Evolutionary conservation across 1,140 invertebrate species (phyloP).

Genomic region (Calycopis cecrops): DNA sequence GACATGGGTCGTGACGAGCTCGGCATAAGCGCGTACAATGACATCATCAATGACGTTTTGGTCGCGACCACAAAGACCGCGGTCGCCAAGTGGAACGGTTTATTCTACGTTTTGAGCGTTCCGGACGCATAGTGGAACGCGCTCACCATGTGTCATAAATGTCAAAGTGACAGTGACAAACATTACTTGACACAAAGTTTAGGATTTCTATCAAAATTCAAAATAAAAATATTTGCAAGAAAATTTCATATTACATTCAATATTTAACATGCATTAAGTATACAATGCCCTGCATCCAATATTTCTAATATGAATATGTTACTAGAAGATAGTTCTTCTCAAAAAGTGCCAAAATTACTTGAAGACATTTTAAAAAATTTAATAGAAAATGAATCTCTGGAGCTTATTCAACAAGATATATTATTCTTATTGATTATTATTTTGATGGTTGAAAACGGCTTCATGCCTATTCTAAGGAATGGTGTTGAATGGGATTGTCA

Average conservation of each 20-base stretch:
- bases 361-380: slow-evolving; percentile 38
- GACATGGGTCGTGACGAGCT: too few relatives aligned
- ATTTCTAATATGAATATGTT: slow-evolving; percentile 36
- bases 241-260: background rate
- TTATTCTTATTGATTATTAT: slow-evolving; percentile 46
- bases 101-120: too few relatives aligned
- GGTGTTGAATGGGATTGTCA: slow-evolving; percentile 20
- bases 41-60: too few relatives aligned
- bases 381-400: slow-evolving; percentile 27
- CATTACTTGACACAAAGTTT: background rate
- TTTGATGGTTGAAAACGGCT: slow-evolving; percentile 54
- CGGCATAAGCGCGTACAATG: too few relatives aligned
- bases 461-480: slow-evolving; percentile 33
- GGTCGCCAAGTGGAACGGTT: too few relatives aligned
- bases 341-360: slow-evolving; percentile 38
- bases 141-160: too few relatives aligned
- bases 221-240: background rate
- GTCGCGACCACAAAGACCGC: too few relatives aligned
- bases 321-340: slow-evolving; percentile 47
- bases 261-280: background rate
- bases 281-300: background rate
- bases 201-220: background rate
- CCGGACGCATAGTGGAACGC: too few relatives aligned
- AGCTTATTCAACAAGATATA: slow-evolving; percentile 46
- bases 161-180: slow-evolving; percentile 4